Percentiles rank a stretch among this genome's conserved stretches.
Conservation (phyloP, 2,888 invertebrate species). For the Himalopsyche tibetana region DNA sequence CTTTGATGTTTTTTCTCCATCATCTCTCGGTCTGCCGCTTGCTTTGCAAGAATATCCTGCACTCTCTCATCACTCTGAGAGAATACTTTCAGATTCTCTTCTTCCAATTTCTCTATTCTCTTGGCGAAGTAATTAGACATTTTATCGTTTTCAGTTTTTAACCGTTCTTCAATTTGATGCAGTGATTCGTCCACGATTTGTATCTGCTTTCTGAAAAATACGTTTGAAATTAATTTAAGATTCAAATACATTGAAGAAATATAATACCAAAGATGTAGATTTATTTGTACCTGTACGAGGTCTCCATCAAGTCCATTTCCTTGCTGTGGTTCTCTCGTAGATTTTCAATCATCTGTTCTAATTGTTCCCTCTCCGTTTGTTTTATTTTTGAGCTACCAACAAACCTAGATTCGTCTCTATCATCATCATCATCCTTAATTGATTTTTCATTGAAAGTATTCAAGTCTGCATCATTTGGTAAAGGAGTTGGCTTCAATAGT, state of each 20-base stretch:
- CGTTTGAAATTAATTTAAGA: neutral
- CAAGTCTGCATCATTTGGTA: neutral
- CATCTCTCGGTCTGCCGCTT: constrained; percentile 70
- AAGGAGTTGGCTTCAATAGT: constrained; percentile 46
- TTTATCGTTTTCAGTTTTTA: constrained; percentile 78
- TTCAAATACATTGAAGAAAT: too few species aligned
- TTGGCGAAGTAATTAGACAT: constrained; percentile 75
- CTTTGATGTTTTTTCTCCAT: constrained; percentile 76
- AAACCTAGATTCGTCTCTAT: constrained; percentile 66
- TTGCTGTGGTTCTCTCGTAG: constrained; percentile 79
- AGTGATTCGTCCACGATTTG: constrained; percentile 77
- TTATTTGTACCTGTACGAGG: constrained; percentile 77
- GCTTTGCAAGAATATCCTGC: constrained; percentile 67
- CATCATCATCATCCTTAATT: constrained; percentile 65
- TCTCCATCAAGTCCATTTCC: constrained; percentile 80
- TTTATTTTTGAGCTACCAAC: neutral
- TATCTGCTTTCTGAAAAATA: constrained; percentile 77
- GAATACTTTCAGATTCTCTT: constrained; percentile 74
- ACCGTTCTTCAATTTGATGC: constrained; percentile 77
- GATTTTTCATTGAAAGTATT: neutral
- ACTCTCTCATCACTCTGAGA: constrained; percentile 70
- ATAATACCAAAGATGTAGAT: neutral
- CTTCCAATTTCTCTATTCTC: constrained; percentile 76
- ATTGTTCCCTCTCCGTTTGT: constrained; percentile 52
- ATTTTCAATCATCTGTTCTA: constrained; percentile 75